These are phyloP conservation scores for Phocides pigmalion DNA, from an alignment of 1,140 invertebrate genomes.

Conservation along the genomic window DNA sequence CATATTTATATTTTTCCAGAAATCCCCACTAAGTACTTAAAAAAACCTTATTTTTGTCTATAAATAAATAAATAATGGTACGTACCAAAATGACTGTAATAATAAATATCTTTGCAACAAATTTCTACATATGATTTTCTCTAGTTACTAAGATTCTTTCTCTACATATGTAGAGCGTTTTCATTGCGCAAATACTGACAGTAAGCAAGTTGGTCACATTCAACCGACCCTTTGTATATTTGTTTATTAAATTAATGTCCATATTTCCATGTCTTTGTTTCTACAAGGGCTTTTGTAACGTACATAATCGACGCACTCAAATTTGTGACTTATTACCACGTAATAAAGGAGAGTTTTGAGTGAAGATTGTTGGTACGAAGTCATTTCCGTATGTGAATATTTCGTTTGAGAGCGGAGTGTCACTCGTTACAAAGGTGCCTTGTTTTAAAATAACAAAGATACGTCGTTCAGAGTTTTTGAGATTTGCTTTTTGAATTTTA, in stretches of 20 bases:
- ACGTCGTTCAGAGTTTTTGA: constrained; percentile 33
- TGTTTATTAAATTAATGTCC: constrained; percentile 35
- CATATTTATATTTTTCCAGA: too few relatives aligned
- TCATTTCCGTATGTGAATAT: constrained; percentile 30
- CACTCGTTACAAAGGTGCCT: constrained; percentile 25
- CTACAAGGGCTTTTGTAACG: constrained; percentile 11
- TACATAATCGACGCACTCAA: not conserved
- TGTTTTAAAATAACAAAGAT: constrained; percentile 38
- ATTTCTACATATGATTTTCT: too few relatives aligned
- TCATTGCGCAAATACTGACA: not conserved
- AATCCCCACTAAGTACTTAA: too few relatives aligned
- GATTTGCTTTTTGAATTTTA: constrained; percentile 41
- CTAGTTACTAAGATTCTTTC: too few relatives aligned
- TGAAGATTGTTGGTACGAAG: not conserved
- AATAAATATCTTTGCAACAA: too few relatives aligned
- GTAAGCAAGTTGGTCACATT: constrained; percentile 21
- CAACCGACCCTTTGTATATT: constrained; percentile 24
- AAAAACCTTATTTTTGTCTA: too few relatives aligned
- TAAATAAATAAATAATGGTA: too few relatives aligned
- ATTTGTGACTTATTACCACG: not conserved
- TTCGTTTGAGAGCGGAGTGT: constrained; percentile 30
- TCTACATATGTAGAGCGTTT: not conserved
- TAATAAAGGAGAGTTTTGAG: not conserved
- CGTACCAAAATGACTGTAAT: too few relatives aligned
- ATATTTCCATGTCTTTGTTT: constrained; percentile 27